Evolutionary conservation across 2,113 vertebrate species (phyloP).

Genomic region (Tympanuchus pallidicinctus): DNA sequence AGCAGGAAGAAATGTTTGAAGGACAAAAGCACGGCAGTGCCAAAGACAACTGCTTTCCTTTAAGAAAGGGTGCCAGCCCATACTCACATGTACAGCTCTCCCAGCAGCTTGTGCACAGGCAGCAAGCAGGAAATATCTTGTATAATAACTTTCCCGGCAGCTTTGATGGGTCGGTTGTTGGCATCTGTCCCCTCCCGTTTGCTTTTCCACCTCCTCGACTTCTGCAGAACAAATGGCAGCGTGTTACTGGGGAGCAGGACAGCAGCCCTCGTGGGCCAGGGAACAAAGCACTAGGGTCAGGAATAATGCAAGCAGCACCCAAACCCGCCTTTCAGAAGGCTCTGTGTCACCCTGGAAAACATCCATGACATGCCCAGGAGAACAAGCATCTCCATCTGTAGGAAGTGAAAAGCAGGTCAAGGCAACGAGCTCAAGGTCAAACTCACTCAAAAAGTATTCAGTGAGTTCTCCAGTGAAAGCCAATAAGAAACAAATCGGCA

Average conservation of each 20-base stretch:
- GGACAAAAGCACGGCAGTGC: background rate
- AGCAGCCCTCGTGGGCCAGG: background rate
- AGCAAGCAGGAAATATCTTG: slow-evolving; percentile 95
- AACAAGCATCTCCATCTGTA: slow-evolving; percentile 75
- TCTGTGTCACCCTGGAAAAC: slow-evolving; percentile 56
- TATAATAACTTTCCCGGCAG: slow-evolving; percentile 96
- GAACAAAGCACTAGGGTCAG: slow-evolving; percentile 58
- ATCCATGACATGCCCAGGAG: slow-evolving; percentile 68
- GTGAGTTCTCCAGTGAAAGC: slow-evolving; percentile 41
- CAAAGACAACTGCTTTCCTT: background rate
- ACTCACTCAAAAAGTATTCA: slow-evolving; percentile 59
- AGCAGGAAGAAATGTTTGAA: background rate
- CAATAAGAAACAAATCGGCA: slow-evolving; percentile 4
- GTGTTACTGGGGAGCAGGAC: background rate
- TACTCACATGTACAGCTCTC: slow-evolving; percentile 94
- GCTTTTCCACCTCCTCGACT: slow-evolving; percentile 95
- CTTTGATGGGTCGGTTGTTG: slow-evolving; percentile 89
- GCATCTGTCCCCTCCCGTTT: slow-evolving; percentile 90
- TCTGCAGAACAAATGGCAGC: slow-evolving; percentile 76
- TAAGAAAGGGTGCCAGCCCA: background rate
- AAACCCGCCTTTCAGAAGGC: slow-evolving; percentile 68
- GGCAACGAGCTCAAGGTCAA: slow-evolving; percentile 66
- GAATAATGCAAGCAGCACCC: slow-evolving; percentile 63
- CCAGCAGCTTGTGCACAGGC: slow-evolving; percentile 92
- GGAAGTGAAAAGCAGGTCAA: slow-evolving; percentile 71